These are phyloP conservation scores for Nyctibius grandis DNA, from an alignment of 2,797 vertebrate genomes.

Conservation along the genomic window DNA sequence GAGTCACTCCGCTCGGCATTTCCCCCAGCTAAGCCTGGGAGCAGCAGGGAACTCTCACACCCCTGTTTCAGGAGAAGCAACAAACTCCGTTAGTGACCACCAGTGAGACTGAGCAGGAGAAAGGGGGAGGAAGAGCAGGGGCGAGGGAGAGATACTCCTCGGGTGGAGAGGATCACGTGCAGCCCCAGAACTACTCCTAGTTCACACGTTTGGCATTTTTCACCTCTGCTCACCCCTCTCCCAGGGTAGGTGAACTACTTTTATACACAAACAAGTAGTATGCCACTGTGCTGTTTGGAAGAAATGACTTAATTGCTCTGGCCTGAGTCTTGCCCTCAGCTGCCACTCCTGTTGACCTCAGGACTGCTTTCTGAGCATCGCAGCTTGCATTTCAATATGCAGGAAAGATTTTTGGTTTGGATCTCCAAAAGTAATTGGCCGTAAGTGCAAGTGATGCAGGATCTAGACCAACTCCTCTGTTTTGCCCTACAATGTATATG, in stretches of 20 bases:
- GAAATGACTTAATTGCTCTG: conserved; percentile 7
- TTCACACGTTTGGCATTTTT: background rate
- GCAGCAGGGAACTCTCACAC: background rate
- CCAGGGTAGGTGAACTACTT: background rate
- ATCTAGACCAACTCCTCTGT: background rate
- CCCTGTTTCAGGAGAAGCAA: background rate
- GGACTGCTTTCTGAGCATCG: background rate
- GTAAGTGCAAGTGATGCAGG: background rate
- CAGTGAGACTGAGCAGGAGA: background rate
- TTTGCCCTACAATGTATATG: background rate
- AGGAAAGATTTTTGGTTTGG: background rate
- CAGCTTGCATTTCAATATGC: background rate
- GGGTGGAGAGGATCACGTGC: background rate
- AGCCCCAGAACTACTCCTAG: background rate
- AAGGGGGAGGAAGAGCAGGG: background rate
- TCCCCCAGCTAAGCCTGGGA: background rate
- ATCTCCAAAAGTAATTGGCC: background rate
- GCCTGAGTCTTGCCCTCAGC: background rate
- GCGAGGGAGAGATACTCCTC: background rate
- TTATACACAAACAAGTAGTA: background rate
- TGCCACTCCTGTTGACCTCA: background rate
- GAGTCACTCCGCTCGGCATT: background rate
- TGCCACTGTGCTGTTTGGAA: background rate
- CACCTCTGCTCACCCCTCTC: background rate
- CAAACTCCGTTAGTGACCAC: background rate